A percentile compares a stretch with the other conserved stretches of the same genome.
These are phyloP conservation scores for Graphium colonna DNA, from an alignment of 2,888 invertebrate species.

Conservation along the genomic window DNA sequence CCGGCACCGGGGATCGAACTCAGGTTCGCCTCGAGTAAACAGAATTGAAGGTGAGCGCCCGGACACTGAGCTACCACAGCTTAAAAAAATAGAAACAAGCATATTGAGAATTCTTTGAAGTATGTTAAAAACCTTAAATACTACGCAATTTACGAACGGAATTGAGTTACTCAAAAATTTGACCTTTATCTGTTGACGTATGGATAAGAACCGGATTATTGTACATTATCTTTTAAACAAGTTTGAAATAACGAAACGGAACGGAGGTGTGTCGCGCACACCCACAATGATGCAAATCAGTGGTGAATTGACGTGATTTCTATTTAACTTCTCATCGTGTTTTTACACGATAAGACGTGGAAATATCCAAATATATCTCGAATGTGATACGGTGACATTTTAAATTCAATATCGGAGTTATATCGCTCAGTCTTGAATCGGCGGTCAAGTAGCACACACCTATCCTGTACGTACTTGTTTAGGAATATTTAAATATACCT, in stretches of 20 bases:
- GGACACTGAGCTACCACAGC: too few relatives aligned
- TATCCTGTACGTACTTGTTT: background rate
- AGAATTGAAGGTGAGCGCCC: too few relatives aligned
- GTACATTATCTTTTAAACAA: background rate
- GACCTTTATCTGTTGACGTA: background rate
- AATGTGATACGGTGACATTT: background rate
- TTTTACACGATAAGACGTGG: slow-evolving; percentile 9
- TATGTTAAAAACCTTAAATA: too few relatives aligned
- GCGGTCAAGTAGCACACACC: background rate
- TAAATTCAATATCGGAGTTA: background rate
- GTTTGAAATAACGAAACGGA: background rate
- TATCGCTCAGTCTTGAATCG: background rate
- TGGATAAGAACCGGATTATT: background rate
- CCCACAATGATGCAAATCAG: slow-evolving; percentile 16
- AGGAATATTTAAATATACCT: background rate
- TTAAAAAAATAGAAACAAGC: too few relatives aligned
- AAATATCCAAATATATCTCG: background rate
- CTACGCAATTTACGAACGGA: too few relatives aligned
- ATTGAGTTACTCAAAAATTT: too few relatives aligned
- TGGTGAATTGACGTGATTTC: background rate
- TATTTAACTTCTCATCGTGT: background rate
- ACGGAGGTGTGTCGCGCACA: slow-evolving; percentile 17
- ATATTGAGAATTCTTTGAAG: too few relatives aligned
- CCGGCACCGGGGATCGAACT: too few relatives aligned
- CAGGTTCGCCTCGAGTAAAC: too few relatives aligned